phyloP scores from a whole-genome alignment of 1,140 invertebrate genomes.

The Aphaenogaster rudis region DNA sequence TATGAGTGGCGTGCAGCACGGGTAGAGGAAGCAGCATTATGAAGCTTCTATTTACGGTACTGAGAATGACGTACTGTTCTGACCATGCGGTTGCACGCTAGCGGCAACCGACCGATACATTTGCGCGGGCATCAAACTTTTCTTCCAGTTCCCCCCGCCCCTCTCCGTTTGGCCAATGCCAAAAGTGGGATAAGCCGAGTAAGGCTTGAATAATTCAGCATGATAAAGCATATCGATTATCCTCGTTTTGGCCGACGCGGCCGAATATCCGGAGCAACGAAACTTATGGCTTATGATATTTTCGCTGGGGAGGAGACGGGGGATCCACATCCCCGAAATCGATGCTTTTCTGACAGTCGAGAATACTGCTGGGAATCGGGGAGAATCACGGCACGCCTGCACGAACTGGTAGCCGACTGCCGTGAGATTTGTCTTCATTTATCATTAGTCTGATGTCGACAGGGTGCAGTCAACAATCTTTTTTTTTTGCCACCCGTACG shows the following conservation, averaged over 20 bases:
- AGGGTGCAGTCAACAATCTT: neutral
- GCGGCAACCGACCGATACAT: neutral
- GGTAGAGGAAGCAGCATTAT: neutral
- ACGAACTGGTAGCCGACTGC: neutral
- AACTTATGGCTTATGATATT: conserved; percentile 52
- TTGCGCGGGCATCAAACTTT: conserved; percentile 26
- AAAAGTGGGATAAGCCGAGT: conserved; percentile 37
- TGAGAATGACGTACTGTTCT: neutral
- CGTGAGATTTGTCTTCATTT: conserved; percentile 25
- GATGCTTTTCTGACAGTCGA: conserved; percentile 14
- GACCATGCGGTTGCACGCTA: neutral
- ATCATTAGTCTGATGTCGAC: conserved; percentile 3
- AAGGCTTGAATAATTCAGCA: conserved; percentile 49
- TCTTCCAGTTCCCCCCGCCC: conserved; percentile 1
- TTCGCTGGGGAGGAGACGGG: neutral
- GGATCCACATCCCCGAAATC: conserved; percentile 6
- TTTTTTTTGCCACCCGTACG: neutral
- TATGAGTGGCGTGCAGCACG: neutral
- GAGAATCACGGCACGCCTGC: neutral
- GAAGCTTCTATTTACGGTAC: neutral
- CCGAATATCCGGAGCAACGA: conserved; percentile 31
- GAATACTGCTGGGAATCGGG: conserved; percentile 14
- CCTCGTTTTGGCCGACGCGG: conserved; percentile 25
- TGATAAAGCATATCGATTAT: conserved; percentile 59
- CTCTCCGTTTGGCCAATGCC: conserved; percentile 4